Evolutionary conservation across 2,888 invertebrate species (phyloP).

Genomic region (Archips crataeganus): DNA sequence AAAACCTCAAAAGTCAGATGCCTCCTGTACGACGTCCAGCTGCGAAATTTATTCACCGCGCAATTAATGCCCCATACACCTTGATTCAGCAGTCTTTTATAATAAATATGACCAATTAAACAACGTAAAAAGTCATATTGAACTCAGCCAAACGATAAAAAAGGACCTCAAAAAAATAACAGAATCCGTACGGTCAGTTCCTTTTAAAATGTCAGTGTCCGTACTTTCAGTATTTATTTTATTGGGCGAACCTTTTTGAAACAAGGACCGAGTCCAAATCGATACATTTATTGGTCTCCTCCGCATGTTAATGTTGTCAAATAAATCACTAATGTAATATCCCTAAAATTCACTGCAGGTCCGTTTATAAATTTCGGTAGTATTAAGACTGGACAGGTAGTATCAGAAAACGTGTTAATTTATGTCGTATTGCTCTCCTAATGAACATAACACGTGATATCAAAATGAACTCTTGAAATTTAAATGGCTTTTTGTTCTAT

Average conservation of each 20-base stretch:
- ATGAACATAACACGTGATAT: conserved; percentile 43
- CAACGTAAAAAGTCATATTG: conserved; percentile 38
- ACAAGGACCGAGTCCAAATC: conserved; percentile 72
- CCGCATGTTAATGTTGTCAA: conserved; percentile 69
- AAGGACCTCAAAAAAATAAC: conserved; percentile 20
- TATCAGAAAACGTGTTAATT: conserved; percentile 44
- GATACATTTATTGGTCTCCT: conserved; percentile 76
- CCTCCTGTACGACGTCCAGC: conserved; percentile 48
- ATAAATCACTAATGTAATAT: conserved; percentile 81
- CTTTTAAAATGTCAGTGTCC: conserved; percentile 61
- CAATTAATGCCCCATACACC: conserved; percentile 50
- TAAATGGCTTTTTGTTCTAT: conserved; percentile 28
- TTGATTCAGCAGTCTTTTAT: conserved; percentile 37
- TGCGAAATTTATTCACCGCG: conserved; percentile 52
- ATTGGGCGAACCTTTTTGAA: conserved; percentile 64
- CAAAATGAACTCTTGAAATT: conserved; percentile 31
- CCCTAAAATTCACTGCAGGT: conserved; percentile 70
- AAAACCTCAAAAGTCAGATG: conserved; percentile 24
- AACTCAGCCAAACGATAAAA: conserved; percentile 13
- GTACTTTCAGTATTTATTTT: conserved; percentile 66
- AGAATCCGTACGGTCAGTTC: conserved; percentile 47
- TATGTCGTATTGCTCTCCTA: conserved; percentile 38
- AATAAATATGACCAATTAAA: conserved; percentile 40
- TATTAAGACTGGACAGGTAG: conserved; percentile 64
- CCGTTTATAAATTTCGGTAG: conserved; percentile 72